These are phyloP conservation scores for Trachymyrmex septentrionalis DNA, from an alignment of 1,140 invertebrate genomes.

Conservation along the genomic window DNA sequence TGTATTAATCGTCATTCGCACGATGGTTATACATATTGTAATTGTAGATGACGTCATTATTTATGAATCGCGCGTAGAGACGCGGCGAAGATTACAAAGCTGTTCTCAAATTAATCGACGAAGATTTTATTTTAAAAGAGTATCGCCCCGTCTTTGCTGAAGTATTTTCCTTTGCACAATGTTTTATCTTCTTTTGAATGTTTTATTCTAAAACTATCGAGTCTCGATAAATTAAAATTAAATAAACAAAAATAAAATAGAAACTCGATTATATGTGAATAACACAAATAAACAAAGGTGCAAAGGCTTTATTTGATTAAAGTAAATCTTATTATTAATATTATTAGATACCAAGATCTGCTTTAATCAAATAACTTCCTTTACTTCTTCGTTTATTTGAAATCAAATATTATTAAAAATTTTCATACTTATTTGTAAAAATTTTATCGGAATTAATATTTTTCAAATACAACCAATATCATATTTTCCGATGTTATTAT, in stretches of 20 bases:
- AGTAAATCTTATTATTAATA: no score
- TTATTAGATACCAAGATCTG: no score
- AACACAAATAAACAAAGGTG: no score
- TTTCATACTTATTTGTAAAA: background rate
- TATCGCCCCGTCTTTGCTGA: background rate
- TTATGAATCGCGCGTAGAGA: background rate
- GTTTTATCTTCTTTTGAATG: background rate
- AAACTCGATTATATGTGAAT: no score
- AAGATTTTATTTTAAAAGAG: constrained; percentile 29
- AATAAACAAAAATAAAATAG: no score
- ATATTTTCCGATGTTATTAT: background rate
- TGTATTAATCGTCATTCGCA: constrained; percentile 20
- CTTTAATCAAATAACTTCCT: no score
- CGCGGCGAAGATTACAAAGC: constrained; percentile 1
- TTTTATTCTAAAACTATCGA: background rate
- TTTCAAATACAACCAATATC: background rate
- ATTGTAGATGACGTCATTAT: constrained; percentile 54
- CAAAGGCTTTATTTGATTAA: no score
- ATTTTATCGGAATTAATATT: background rate
- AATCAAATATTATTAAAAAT: background rate
- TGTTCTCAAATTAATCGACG: constrained; percentile 18
- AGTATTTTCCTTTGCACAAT: background rate
- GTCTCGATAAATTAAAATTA: background rate
- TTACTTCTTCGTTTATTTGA: no score
- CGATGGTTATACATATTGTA: constrained; percentile 29